Base-by-base conservation (phyloP, 2,888 invertebrate species). In the Acanthopleura granulata region DNA sequence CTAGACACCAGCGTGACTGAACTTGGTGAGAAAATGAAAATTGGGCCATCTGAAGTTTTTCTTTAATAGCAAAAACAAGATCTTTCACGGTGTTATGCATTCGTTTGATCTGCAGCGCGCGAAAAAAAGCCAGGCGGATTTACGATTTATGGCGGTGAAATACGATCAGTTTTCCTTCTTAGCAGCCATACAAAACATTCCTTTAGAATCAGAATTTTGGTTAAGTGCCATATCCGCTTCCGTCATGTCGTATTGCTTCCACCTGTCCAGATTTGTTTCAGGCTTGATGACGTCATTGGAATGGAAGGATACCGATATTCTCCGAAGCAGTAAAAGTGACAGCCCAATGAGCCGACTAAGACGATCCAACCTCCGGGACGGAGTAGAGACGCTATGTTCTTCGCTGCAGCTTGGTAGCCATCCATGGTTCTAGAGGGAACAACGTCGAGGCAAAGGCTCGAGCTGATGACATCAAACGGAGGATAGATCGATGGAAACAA, bases 361-460 rank as follows among this genome's bases (percentile, higher is more conserved):
- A 57, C 57, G 3, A 57, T 12, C 51, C 51, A 72, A n/a, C 72
- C 72, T 4, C 72, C 57, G 27, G 72, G 57, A 51, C 50, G 51
- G 18, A 72, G n/a, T 3, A 72, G 72, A 3, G 51, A 57, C n/a
- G 57, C 51, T n/a, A 72, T 12, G 12, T 57, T 72, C 57, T 57
- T 57, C 15, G 30, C 29, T 6, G 27, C 30, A 29, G 51, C 22
- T 29, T 57, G 15, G 72, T 72, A 72, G 18, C 15, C 61, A 6
- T 11, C 61, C 14, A 18, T 11, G 16, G 22, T 30, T 4, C 18
- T 11, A 18, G 25, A 16, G 16, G 25, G 40, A 18, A 51, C 51
- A 18, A 57, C 57, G 15, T 72, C 72, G n/a, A 72, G 57, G 30
- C 57, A 57, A 16, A 72, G 72, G 11, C 25, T 18, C 14, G 57